A percentile compares a stretch with the other conserved stretches of the same genome.
These are phyloP conservation scores for Saturnia pavonia DNA, from an alignment of 2,888 invertebrate species.

Conservation along the genomic window DNA sequence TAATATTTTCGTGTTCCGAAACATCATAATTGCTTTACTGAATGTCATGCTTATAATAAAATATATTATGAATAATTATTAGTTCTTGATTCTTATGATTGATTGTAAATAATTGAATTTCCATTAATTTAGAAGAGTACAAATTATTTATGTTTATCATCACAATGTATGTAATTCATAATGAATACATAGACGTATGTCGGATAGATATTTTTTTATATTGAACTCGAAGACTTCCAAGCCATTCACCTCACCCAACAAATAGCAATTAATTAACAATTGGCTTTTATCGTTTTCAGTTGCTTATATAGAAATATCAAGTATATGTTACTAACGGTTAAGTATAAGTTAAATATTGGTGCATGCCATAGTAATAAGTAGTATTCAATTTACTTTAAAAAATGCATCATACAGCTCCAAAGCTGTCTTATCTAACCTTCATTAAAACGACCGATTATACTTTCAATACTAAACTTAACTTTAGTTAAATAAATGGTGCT, in stretches of 20 bases:
- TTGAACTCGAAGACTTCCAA: slow-evolving; percentile 23
- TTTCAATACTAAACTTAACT: slow-evolving; percentile 32
- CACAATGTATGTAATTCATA: slow-evolving; percentile 51
- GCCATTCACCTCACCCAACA: slow-evolving; percentile 18
- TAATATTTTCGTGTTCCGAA: slow-evolving; percentile 47
- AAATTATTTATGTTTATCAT: slow-evolving; percentile 71
- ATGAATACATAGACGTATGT: slow-evolving; percentile 32
- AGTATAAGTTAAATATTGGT: slow-evolving; percentile 60
- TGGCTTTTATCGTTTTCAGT: slow-evolving; percentile 9
- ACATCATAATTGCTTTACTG: slow-evolving; percentile 49
- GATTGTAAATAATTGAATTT: slow-evolving; percentile 72
- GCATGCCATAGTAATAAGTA: slow-evolving; percentile 75
- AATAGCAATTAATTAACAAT: slow-evolving; percentile 17
- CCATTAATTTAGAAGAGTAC: slow-evolving; percentile 77
- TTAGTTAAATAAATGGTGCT: slow-evolving; percentile 65
- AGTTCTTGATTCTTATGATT: slow-evolving; percentile 51
- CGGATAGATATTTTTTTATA: slow-evolving; percentile 11
- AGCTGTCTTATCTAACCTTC: slow-evolving; percentile 10
- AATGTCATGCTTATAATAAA: slow-evolving; percentile 45
- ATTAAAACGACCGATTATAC: slow-evolving; percentile 16
- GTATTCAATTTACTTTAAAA: slow-evolving; percentile 46
- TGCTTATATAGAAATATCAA: slow-evolving; percentile 20
- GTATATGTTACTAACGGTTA: slow-evolving; percentile 31
- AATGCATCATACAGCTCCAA: slow-evolving; percentile 29
- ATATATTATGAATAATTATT: slow-evolving; percentile 28